A percentile compares a stretch with the other conserved stretches of the same genome.
These are phyloP conservation scores for Xylota sylvarum DNA, from an alignment of 2,888 invertebrate genomes.

Conservation along the genomic window DNA sequence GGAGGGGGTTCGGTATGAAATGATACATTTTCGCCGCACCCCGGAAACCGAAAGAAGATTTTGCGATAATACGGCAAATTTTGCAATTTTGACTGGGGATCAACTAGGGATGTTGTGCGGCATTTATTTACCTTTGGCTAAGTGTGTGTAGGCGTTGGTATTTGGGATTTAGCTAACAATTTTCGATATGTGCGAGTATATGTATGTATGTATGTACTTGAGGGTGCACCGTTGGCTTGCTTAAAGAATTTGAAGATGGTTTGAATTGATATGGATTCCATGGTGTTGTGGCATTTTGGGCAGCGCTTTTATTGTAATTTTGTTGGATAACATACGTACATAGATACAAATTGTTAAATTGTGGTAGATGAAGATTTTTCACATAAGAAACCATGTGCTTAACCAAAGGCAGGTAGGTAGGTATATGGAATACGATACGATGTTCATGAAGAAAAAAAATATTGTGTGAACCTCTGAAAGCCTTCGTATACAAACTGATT, in stretches of 20 bases:
- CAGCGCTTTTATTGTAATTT: not conserved
- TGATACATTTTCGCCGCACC: not conserved
- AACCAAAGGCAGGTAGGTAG: no score
- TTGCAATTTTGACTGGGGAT: slow-evolving; percentile 55
- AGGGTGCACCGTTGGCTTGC: not conserved
- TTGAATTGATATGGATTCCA: slow-evolving; percentile 33
- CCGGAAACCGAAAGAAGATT: slow-evolving; percentile 27
- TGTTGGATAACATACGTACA: not conserved
- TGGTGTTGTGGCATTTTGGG: slow-evolving; percentile 10
- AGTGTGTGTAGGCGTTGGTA: slow-evolving; percentile 15
- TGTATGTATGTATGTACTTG: slow-evolving; percentile 15
- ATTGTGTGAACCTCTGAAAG: no score
- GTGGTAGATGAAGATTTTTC: not conserved
- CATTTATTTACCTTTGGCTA: slow-evolving; percentile 1
- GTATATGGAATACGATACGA: no score
- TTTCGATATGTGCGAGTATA: no score
- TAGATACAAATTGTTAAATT: slow-evolving; percentile 12
- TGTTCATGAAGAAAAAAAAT: no score
- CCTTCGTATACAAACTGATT: no score
- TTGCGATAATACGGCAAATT: slow-evolving; percentile 54
- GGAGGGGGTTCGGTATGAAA: not conserved
- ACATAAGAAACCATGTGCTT: no score
- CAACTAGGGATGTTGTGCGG: slow-evolving; percentile 26
- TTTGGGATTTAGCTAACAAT: slow-evolving; percentile 33
- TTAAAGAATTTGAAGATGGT: not conserved